Percentiles rank a stretch among this genome's conserved stretches.
These are phyloP conservation scores for Coluber constrictor DNA, from an alignment of 2,797 vertebrate genomes.

Conservation along the genomic window DNA sequence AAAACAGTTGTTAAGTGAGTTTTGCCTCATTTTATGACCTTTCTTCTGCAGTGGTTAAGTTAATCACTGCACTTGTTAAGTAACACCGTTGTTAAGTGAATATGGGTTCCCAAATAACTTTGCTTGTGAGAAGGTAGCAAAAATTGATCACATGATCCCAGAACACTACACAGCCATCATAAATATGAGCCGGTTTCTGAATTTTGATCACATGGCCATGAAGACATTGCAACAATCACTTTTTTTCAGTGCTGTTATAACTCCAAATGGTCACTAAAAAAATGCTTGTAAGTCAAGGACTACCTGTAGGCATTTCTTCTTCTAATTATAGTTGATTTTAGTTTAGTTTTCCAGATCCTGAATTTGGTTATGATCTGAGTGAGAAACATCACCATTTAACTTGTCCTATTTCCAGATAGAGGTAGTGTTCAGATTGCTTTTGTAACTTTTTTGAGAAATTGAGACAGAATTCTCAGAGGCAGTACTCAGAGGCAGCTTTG, in stretches of 20 bases:
- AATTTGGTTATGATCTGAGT: background rate
- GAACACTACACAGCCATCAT: background rate
- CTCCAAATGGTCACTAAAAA: background rate
- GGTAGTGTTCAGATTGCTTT: background rate
- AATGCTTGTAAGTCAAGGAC: background rate
- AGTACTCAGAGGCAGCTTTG: too few species aligned
- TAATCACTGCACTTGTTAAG: background rate
- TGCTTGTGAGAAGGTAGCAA: background rate
- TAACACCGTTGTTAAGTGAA: background rate
- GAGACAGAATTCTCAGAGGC: background rate
- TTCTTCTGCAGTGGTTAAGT: background rate
- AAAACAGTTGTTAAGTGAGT: background rate
- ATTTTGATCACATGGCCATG: background rate
- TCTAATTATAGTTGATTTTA: background rate
- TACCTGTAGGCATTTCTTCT: background rate
- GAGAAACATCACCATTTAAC: background rate
- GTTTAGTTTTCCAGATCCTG: background rate
- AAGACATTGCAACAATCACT: background rate
- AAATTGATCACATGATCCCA: background rate
- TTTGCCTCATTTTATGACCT: background rate
- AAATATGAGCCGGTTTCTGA: background rate
- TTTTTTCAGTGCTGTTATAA: background rate
- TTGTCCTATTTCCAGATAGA: background rate
- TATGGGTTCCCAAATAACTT: background rate
- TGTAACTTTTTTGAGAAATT: background rate